phyloP scores from a whole-genome alignment of 2,888 invertebrate genomes.

The Cosmopolites sordidus region DNA sequence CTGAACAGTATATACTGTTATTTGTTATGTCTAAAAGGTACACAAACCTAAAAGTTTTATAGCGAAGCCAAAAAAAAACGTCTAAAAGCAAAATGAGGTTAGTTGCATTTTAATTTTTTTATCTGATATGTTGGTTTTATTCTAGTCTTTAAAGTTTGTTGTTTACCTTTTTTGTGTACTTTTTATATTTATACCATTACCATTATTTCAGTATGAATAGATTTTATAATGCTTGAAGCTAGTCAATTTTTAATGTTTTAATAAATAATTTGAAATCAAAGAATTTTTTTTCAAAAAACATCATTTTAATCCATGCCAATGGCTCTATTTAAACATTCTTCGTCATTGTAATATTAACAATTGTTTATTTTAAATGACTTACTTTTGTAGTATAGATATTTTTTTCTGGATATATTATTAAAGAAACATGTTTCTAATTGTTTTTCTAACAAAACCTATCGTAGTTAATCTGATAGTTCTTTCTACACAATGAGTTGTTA shows the following conservation, averaged over 20 bases:
- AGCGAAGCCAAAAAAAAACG: not conserved
- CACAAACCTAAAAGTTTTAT: not conserved
- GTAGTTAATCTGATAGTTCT: slow-evolving; percentile 29
- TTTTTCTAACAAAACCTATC: slow-evolving; percentile 26
- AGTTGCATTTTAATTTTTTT: slow-evolving; percentile 3
- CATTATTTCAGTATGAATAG: not conserved
- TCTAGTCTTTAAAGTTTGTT: not conserved
- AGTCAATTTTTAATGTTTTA: slow-evolving; percentile 42
- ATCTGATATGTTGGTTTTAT: not conserved
- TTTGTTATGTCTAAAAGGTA: not conserved
- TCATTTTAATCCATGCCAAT: slow-evolving; percentile 52
- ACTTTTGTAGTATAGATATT: slow-evolving; percentile 66
- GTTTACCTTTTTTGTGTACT: not conserved
- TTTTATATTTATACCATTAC: not conserved
- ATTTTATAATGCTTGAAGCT: slow-evolving; percentile 35
- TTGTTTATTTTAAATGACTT: slow-evolving; percentile 70
- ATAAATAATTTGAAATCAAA: slow-evolving; percentile 30
- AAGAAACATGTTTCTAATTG: slow-evolving; percentile 33
- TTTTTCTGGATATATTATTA: slow-evolving; percentile 55
- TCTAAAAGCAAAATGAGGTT: too few relatives aligned
- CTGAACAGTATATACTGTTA: slow-evolving; percentile 2
- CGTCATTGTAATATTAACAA: slow-evolving; percentile 77
- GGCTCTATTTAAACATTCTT: slow-evolving; percentile 73
- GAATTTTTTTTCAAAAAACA: not conserved
- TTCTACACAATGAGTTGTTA: too few relatives aligned